Evolutionary conservation across 2,113 vertebrate species (phyloP), one percentile per base, ranked within the genome.

Genomic region (Guaruba guarouba): DNA sequence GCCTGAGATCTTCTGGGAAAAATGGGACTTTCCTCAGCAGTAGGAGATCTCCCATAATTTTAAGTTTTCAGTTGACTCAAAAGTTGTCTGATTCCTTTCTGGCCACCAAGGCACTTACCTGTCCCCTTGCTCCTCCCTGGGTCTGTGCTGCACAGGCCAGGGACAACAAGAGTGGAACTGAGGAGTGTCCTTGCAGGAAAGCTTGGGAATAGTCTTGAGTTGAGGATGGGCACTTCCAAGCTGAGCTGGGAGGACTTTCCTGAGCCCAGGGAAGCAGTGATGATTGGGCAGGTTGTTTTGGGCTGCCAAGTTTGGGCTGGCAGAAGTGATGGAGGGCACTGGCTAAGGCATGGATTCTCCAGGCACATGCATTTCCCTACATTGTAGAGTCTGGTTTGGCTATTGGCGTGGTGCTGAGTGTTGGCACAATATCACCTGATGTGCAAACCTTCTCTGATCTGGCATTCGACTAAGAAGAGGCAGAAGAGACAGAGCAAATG

Each of bases 121-220:
- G 24, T 6, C 5, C 46, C 62, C 15, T 15, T 46, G 13, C 23
- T 81, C 11, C 23, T 73, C 11, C 29, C n/a, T 59, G 17, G 46
- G 10, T 35, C 0, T 0, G 14, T 27, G 37, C 11, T 64, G 37
- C 37, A 5, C 0, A 1, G 55, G 20, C 7, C 29, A 33, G 43
- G 41, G 33, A 4, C 6, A 27, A 25, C 2, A 8, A 59, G 8
- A 22, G 41, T 25, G 31, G 15, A 31, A 10, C 19, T 35, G n/a
- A 14, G 52, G 24, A 35, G 8, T 23, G 75, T 15, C 48, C 20
- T 69, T 44, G 5, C 16, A 37, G 48, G 25, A 10, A 77, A 66
- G 37, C 7, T 16, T 24, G 19, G 6, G 9, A 44, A 43, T 8
- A 28, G 6, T 44, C 39, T 33, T 35, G 46, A 63, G 7, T 11